Percentiles rank a stretch among this genome's conserved stretches.
Evolutionary conservation across 2,888 invertebrate species (phyloP).

Genomic region (Caenorhabditis sulstoni): DNA sequence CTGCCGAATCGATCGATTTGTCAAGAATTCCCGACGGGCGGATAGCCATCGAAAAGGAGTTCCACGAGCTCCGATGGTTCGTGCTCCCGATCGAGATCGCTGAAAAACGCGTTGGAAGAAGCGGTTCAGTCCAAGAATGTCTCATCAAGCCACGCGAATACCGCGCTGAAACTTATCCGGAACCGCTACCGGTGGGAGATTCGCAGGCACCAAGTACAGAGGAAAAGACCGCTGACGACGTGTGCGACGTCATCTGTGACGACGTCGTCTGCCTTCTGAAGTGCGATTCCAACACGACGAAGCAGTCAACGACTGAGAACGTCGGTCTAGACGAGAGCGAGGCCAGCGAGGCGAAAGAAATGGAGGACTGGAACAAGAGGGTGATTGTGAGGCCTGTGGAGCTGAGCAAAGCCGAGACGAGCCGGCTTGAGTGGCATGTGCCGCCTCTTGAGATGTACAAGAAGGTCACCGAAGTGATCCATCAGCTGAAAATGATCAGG

Average conservation of each 20-base stretch:
- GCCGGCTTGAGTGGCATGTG: constrained; percentile 85
- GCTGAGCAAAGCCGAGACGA: constrained; percentile 57
- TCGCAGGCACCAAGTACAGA: not conserved
- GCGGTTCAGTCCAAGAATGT: not conserved
- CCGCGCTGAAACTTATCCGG: not conserved
- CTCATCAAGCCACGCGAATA: not conserved
- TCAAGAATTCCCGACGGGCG: constrained; percentile 86
- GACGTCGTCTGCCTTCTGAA: constrained; percentile 42
- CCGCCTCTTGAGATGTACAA: constrained; percentile 90
- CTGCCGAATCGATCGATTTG: constrained; percentile 15
- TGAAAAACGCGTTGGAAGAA: not conserved
- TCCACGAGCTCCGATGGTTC: constrained; percentile 89
- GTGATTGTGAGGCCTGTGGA: constrained; percentile 81
- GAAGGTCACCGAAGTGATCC: constrained; percentile 79
- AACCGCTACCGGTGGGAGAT: not conserved
- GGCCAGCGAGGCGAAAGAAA: constrained; percentile 35
- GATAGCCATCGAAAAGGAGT: constrained; percentile 86
- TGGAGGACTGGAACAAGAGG: constrained; percentile 71
- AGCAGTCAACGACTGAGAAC: not conserved
- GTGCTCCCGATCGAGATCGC: constrained; percentile 89
- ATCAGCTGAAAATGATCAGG: constrained; percentile 69
- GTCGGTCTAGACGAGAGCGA: constrained; percentile 21
- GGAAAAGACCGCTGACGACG: too few relatives aligned
- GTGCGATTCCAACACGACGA: constrained; percentile 20
- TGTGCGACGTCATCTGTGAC: constrained; percentile 22